Evolutionary conservation across 2,888 invertebrate species (phyloP), one percentile per base, ranked within the genome.

Genomic region (Salticus scenicus): DNA sequence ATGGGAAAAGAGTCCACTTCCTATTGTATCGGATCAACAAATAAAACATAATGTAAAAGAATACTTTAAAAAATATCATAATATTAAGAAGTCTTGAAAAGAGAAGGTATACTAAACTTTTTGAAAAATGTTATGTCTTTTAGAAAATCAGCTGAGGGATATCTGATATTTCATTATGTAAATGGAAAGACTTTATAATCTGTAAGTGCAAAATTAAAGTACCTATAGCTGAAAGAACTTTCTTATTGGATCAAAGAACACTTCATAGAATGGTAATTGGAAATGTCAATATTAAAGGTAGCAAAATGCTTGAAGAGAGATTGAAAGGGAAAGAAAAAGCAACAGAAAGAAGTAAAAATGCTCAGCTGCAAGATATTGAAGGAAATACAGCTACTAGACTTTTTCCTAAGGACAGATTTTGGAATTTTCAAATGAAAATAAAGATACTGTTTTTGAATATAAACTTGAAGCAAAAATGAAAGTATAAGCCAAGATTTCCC

Each of bases 131-230:
- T n/a, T 63, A 20, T 66, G 30, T 66, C 66, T 8, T 66, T 66
- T 66, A 24, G 30, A 66, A 30, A 66, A 66, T 66, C 28, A 28
- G 66, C 27, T 4, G 66, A 66, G 17, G 30, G 24, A 66, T 12
- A 8, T 73, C 24, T 30, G 31, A 73, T 73, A 73, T 63, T 74
- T 33, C 63, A 51, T 63, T 33, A 74, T 33, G 73, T 63, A 33
- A 74, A 74, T 30, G 31, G 20, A 74, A 74, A 17, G 63, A 57
- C 63, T 63, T 63, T 73, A 10, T 30, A 74, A 28, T 31, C 73
- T 74, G 73, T 57, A 63, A 5, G 20, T 63, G 7, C 20, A 74
- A 74, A 63, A 31, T 57, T 74, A 74, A 74, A 74, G 37, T 74
- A 63, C 24, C 33, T 57, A 27, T 57, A 74, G 73, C 57, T 28